phyloP scores from a whole-genome alignment of 2,888 invertebrate genomes.

The Metallyticus violacea region DNA sequence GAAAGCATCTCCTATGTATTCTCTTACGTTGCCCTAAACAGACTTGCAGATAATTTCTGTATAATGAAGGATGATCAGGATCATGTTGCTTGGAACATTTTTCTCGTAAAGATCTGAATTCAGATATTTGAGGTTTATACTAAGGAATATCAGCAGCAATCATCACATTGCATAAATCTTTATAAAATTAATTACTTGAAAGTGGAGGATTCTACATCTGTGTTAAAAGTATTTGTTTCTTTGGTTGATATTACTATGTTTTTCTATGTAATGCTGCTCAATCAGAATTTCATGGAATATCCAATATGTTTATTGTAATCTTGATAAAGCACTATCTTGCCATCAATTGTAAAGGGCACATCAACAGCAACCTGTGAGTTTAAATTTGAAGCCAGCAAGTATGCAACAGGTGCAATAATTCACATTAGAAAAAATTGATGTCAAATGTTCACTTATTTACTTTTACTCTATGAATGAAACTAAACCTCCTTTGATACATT shows the following conservation, averaged over 20 bases:
- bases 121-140: background rate
- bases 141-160: background rate
- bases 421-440: background rate
- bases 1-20: background rate
- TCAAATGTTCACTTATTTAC: background rate
- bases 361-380: background rate
- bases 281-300: background rate
- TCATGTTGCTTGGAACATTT: background rate
- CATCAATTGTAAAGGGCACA: background rate
- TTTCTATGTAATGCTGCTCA: background rate
- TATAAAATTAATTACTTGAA: constrained; percentile 1
- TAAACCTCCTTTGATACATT: background rate
- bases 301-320: background rate
- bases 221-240: background rate
- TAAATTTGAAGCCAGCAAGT: background rate
- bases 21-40: background rate
- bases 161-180: background rate
- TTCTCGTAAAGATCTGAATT: background rate
- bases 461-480: background rate
- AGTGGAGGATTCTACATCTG: background rate
- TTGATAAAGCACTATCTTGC: background rate
- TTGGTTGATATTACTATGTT: background rate
- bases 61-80: background rate
- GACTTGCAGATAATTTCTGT: background rate
- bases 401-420: background rate